phyloP scores from a whole-genome alignment of 2,797 vertebrate species.

The Rhabdomys pumilio region DNA sequence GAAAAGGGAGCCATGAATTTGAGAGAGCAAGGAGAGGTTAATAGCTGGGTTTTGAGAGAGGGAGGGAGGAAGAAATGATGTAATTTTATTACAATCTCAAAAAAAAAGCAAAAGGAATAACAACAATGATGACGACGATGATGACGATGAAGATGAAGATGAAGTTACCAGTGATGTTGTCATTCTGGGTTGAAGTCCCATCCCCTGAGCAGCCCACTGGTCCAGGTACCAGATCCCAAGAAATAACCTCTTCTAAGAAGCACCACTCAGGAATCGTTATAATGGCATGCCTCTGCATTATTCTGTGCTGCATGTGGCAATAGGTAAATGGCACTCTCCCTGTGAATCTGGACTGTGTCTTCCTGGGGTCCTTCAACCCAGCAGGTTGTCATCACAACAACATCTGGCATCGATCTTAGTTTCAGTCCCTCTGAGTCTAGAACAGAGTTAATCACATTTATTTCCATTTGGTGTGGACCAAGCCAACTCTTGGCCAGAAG shows the following conservation, averaged over 20 bases:
- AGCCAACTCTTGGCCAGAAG: conserved; percentile 12
- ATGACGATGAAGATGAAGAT: background rate
- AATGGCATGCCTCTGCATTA: accelerated
- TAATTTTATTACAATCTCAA: conserved; percentile 5
- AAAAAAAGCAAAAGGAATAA: background rate
- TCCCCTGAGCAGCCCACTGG: background rate
- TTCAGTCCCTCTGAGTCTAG: background rate
- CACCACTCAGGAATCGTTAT: too few species aligned
- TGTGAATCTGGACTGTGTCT: background rate
- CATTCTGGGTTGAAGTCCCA: background rate
- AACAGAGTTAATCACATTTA: background rate
- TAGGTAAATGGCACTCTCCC: accelerated
- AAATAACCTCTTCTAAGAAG: background rate
- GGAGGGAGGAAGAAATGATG: background rate
- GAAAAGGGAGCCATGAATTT: background rate
- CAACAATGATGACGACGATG: background rate
- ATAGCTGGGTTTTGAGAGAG: background rate
- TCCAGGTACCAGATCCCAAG: background rate
- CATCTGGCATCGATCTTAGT: background rate
- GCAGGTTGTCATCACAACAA: background rate
- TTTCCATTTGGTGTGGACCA: conserved; percentile 17
- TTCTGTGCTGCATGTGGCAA: accelerated
- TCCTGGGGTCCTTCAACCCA: background rate
- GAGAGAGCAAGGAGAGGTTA: background rate
- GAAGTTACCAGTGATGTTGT: background rate